phyloP scores from a whole-genome alignment of 2,888 invertebrate genomes.

The Xylota sylvarum region DNA sequence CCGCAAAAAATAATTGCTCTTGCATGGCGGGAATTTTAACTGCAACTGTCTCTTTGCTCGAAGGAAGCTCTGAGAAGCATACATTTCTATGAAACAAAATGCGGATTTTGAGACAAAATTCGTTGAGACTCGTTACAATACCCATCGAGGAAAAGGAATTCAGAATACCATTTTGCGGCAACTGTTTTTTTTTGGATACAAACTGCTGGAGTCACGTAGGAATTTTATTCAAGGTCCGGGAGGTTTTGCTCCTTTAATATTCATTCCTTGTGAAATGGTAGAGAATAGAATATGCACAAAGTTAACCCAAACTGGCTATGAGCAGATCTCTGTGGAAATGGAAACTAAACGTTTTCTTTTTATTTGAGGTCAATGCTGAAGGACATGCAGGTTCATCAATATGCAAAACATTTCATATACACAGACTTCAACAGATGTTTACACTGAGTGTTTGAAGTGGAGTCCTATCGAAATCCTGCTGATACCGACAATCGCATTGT shows the following conservation, averaged over 20 bases:
- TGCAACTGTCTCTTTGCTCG: not conserved
- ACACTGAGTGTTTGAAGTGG: no score
- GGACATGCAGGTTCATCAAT: not conserved
- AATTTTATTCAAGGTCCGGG: not conserved
- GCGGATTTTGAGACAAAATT: not conserved
- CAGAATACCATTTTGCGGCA: not conserved
- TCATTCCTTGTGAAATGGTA: not conserved
- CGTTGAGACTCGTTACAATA: not conserved
- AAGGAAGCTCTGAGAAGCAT: no score
- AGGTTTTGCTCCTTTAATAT: not conserved
- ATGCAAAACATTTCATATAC: no score
- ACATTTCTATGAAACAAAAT: not conserved
- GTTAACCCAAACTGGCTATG: not conserved
- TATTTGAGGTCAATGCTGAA: not conserved
- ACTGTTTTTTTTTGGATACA: not conserved
- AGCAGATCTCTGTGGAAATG: not conserved
- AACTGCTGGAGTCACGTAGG: slow-evolving; percentile 16
- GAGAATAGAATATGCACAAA: not conserved
- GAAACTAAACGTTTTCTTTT: not conserved
- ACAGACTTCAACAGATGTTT: no score
- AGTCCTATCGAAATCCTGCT: no score
- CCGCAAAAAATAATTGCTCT: slow-evolving; percentile 3
- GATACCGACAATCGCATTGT: no score
- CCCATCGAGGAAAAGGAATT: not conserved
- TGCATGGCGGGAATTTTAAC: slow-evolving; percentile 1